Evolutionary conservation across 2,888 invertebrate species (phyloP).

Genomic region (Erebia epiphron): DNA sequence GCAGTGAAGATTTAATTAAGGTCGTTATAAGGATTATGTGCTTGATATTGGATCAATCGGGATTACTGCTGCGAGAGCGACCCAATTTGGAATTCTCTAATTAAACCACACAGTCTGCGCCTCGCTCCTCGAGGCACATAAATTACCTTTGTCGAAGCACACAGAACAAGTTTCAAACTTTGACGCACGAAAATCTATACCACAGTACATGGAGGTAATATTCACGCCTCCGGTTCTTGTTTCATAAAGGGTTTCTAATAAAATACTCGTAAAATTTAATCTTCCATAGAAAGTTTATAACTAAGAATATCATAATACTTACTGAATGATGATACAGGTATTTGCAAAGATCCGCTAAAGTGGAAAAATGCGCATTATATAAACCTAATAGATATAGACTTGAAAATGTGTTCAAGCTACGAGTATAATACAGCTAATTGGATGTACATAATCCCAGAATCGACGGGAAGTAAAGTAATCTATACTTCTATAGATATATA

Average conservation of each 20-base stretch:
- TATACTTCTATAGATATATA: too few species aligned
- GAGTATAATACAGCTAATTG: too few species aligned
- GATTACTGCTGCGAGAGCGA: slow-evolving; percentile 18
- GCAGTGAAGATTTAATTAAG: background rate
- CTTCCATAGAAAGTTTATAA: background rate
- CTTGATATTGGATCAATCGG: slow-evolving; percentile 24
- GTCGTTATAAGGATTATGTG: slow-evolving; percentile 14
- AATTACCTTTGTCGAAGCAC: slow-evolving; percentile 31
- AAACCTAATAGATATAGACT: too few species aligned
- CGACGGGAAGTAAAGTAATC: too few species aligned
- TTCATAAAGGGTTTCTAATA: background rate
- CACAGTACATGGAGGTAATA: slow-evolving; percentile 7
- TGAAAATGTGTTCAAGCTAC: too few species aligned
- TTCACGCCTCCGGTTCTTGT: background rate
- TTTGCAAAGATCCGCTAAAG: too few species aligned
- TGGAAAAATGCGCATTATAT: too few species aligned
- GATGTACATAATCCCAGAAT: too few species aligned
- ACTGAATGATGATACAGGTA: too few species aligned
- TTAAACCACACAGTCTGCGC: slow-evolving; percentile 29
- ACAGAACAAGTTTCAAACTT: slow-evolving; percentile 25
- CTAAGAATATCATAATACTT: background rate
- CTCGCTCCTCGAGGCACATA: slow-evolving; percentile 25
- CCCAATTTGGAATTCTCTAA: slow-evolving; percentile 27
- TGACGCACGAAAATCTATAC: slow-evolving; percentile 19
- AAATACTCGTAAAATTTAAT: background rate